These are phyloP conservation scores for Diachrysia chrysitis DNA, from an alignment of 2,888 invertebrate species.

Conservation along the genomic window DNA sequence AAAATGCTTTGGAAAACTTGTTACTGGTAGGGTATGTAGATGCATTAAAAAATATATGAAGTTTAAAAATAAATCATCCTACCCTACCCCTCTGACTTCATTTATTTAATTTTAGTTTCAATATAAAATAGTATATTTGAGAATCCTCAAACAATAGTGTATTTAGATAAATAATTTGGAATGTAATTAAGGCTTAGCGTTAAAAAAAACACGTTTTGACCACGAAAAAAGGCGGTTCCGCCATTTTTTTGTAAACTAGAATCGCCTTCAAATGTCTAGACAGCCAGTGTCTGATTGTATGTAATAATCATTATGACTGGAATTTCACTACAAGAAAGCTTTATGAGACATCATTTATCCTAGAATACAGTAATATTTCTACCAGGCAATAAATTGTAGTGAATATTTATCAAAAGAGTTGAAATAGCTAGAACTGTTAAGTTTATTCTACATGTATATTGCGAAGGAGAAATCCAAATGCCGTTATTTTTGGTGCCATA, in stretches of 20 bases:
- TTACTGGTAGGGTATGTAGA: too few species aligned
- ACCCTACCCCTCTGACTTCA: too few species aligned
- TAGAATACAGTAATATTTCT: not conserved
- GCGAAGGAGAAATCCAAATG: not conserved
- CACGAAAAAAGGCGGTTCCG: not conserved
- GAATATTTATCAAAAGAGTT: not conserved
- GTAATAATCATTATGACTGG: not conserved
- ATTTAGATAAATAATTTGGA: too few species aligned
- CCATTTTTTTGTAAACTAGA: not conserved
- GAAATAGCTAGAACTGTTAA: too few species aligned
- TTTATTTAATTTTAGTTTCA: too few species aligned
- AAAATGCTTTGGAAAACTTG: too few species aligned
- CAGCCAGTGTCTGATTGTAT: conserved; percentile 3
- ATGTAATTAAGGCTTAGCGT: not conserved
- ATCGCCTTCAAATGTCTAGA: not conserved
- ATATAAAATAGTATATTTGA: too few species aligned
- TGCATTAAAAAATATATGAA: too few species aligned
- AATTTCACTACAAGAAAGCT: conserved; percentile 1
- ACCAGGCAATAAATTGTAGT: conserved; percentile 2
- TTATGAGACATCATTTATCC: conserved; percentile 4
- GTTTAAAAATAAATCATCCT: too few species aligned
- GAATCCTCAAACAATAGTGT: too few species aligned
- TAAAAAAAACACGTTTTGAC: not conserved
- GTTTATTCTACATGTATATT: too few species aligned
- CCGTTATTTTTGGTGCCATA: not conserved